Percentiles rank a stretch among this genome's conserved stretches.
Conservation (phyloP, 1,140 invertebrate genomes). For the Cyrtorhinus lividipennis region DNA sequence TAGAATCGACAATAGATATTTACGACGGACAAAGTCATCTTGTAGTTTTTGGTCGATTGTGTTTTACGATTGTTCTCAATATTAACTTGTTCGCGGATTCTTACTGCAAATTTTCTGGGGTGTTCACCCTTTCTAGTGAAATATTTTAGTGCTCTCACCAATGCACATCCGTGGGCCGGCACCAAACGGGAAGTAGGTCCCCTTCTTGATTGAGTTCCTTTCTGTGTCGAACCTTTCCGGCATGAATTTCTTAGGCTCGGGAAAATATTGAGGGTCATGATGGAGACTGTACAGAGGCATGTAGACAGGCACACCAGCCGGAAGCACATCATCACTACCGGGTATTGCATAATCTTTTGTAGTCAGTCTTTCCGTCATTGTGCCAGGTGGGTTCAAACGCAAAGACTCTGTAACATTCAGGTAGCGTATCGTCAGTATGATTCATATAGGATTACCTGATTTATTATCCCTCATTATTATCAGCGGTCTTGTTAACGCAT, state of each 20-base stretch:
- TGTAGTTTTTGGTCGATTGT: no score
- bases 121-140: no score
- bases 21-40: no score
- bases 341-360: slow-evolving; percentile 20
- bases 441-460: no score
- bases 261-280: slow-evolving; percentile 46
- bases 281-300: slow-evolving; percentile 43
- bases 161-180: slow-evolving; percentile 48
- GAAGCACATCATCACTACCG: slow-evolving; percentile 26
- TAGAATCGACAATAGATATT: not conserved
- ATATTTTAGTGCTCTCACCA: no score
- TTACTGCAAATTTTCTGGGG: no score
- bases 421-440: no score
- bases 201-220: slow-evolving; percentile 29
- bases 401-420: slow-evolving; percentile 25
- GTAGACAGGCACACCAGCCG: slow-evolving; percentile 37
- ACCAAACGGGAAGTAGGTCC: slow-evolving; percentile 44
- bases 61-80: no score
- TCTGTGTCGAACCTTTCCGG: slow-evolving; percentile 54
- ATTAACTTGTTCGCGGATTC: no score
- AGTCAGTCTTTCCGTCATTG: slow-evolving; percentile 12
- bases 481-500: no score
- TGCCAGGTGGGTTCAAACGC: slow-evolving; percentile 23
- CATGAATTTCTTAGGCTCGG: slow-evolving; percentile 50
- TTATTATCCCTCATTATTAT: no score